Percentiles rank a stretch among this genome's conserved stretches.
Evolutionary conservation across 2,888 invertebrate genomes (phyloP).

Genomic region (Diloba caeruleocephala): DNA sequence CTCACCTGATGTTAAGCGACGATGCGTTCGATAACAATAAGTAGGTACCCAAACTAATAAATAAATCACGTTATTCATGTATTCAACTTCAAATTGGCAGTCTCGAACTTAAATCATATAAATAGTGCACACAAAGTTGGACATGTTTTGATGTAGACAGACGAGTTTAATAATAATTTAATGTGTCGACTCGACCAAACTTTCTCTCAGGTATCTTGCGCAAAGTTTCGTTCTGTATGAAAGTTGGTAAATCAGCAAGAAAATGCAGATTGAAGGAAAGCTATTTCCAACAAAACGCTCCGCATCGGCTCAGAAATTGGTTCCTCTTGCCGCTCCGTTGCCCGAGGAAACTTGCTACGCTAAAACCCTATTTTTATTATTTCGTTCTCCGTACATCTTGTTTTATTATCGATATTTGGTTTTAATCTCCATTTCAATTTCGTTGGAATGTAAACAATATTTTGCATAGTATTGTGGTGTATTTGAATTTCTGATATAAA

Average conservation of each 20-base stretch:
- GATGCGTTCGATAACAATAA: too few species aligned
- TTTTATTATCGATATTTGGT: constrained; percentile 76
- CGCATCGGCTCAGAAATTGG: constrained; percentile 88
- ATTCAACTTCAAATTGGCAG: constrained; percentile 21
- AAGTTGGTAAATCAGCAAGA: constrained; percentile 89
- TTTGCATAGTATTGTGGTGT: constrained; percentile 16
- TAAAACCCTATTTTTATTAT: constrained; percentile 86
- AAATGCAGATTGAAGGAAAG: constrained; percentile 89
- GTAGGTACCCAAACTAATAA: too few species aligned
- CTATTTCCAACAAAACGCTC: constrained; percentile 88
- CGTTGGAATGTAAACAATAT: constrained; percentile 42
- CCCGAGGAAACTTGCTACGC: constrained; percentile 83
- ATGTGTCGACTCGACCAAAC: constrained; percentile 72
- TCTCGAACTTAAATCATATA: constrained; percentile 20
- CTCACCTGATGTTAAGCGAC: too few species aligned
- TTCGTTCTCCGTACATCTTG: constrained; percentile 74
- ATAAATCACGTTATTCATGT: constrained; percentile 9
- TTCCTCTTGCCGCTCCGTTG: constrained; percentile 84
- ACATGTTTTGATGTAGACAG: constrained; percentile 46
- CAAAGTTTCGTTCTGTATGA: constrained; percentile 77
- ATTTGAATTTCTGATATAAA: constrained; percentile 5
- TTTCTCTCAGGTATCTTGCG: constrained; percentile 69
- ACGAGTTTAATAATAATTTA: constrained; percentile 75
- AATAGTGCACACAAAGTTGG: constrained; percentile 32
- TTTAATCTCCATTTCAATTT: constrained; percentile 75